phyloP scores from a whole-genome alignment of 2,113 vertebrate genomes.

The Sinocyclocheilus grahami region DNA sequence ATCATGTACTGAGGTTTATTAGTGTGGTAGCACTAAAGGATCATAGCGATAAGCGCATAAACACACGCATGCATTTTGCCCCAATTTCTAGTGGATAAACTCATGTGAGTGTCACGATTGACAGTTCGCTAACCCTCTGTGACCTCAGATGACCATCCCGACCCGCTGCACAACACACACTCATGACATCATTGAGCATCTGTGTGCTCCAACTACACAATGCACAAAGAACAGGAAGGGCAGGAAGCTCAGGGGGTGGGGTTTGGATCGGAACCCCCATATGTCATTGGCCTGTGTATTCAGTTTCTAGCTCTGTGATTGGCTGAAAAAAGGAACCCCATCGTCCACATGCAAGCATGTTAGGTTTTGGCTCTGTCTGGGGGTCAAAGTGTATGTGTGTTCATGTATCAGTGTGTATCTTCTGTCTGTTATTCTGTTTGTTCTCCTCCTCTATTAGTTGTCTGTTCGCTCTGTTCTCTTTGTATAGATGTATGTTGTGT shows the following conservation, averaged over 20 bases:
- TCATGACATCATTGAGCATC: conserved; percentile 70
- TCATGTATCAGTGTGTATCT: conserved; percentile 50
- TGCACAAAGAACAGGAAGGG: conserved; percentile 58
- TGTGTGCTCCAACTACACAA: conserved; percentile 64
- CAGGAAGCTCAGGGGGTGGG: not conserved
- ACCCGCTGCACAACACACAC: not conserved
- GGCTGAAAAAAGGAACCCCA: conserved; percentile 56
- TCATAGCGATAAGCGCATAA: conserved; percentile 32
- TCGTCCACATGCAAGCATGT: conserved; percentile 36
- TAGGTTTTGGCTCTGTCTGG: conserved; percentile 56
- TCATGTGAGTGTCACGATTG: not conserved
- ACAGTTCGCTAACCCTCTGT: not conserved
- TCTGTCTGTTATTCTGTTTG: conserved; percentile 57
- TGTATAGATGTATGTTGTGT: conserved; percentile 59
- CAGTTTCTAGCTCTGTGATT: conserved; percentile 58
- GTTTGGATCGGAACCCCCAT: not conserved
- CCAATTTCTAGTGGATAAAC: conserved; percentile 4
- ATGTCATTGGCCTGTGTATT: conserved; percentile 61
- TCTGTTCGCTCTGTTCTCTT: conserved; percentile 56
- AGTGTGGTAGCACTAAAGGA: not conserved
- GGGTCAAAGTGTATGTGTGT: conserved; percentile 54
- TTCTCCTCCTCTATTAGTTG: conserved; percentile 65
- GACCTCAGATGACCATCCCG: conserved; percentile 52
- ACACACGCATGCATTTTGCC: not conserved
- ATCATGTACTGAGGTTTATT: not conserved